Base-by-base conservation (phyloP, 2,113 vertebrate genomes). In the Perca fluviatilis region DNA sequence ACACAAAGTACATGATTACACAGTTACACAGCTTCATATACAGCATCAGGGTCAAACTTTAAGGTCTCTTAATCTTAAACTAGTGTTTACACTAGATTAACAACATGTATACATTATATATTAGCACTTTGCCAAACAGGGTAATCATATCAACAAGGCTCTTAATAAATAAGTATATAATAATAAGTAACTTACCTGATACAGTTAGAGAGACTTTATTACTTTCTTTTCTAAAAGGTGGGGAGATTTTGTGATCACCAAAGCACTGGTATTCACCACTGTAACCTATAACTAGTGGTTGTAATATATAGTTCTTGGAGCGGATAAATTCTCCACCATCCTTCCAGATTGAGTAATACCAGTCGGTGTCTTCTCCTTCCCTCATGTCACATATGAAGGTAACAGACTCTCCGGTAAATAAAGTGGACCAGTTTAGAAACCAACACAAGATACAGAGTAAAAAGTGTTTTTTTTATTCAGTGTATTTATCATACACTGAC, bases 211-310 rank as follows among this genome's bases (percentile, higher is more conserved):
- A 63, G 3, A 74, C 47, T 36, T 9, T 25, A 23, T 63, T 64
- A 50, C 46, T 51, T n/a, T 5, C 0, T 36, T 1, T 23, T 58
- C 0, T 49, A 12, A 1, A 19, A 21, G 5, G 1, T 16, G 2
- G 0, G 1, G n/a, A 3, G 14, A 1, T 0, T 15, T 2, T 15
- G 30, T 1, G 0, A 8, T 7, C 0, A 14, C 6, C 50, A 54
- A 18, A 0, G 33, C 70, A 73, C 23, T 47, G 18, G 46, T 60
- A 73, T 6, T n/a, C 15, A 33, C 71, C 71, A 10, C n/a, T n/a
- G 18, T 21, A 0, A 0, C 6, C 18, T 36, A 1, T n/a, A 49
- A 1, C 5, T 14, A n/a, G 25, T 5, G 3, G 0, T 15, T 5
- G 16, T n/a, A 0, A 25, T 25, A 25, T 25, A 25, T 25, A 25